Conservation (phyloP, 2,113 vertebrate genomes). For the Eretmochelys imbricata region DNA sequence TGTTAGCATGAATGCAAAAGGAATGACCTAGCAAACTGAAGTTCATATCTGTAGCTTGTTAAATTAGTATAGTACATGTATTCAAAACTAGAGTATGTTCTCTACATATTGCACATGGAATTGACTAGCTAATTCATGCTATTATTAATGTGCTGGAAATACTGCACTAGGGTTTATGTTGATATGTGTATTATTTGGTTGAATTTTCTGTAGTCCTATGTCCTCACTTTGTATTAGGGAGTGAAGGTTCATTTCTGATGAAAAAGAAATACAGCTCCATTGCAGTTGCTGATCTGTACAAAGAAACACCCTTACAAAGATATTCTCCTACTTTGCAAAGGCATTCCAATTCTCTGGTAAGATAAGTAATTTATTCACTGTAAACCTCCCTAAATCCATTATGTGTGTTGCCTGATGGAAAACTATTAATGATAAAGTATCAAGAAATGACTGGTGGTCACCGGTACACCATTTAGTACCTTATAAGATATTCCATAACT, state of each 20-base stretch:
- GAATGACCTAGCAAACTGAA: not conserved
- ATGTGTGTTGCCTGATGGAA: not conserved
- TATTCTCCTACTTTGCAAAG: slow-evolving; percentile 72
- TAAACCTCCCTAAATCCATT: not conserved
- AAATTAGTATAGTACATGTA: not conserved
- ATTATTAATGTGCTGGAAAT: not conserved
- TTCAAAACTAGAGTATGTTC: not conserved
- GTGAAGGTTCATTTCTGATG: slow-evolving; percentile 74
- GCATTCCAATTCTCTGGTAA: slow-evolving; percentile 86
- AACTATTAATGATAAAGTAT: not conserved
- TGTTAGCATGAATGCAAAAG: not conserved
- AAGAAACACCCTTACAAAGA: slow-evolving; percentile 59
- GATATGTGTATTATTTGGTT: not conserved
- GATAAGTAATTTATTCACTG: not conserved
- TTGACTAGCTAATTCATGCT: not conserved
- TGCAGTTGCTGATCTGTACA: slow-evolving; percentile 80
- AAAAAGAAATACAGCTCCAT: slow-evolving; percentile 81
- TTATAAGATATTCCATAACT: not conserved
- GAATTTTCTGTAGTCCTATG: not conserved
- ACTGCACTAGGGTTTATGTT: not conserved
- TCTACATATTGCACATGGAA: not conserved
- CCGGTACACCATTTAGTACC: not conserved
- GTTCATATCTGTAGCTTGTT: not conserved
- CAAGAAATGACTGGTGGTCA: not conserved
- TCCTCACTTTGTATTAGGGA: slow-evolving; percentile 71